A percentile compares a stretch with the other conserved stretches of the same genome.
Conservation (phyloP, 2,888 invertebrate species). For the Harmothoe impar region DNA sequence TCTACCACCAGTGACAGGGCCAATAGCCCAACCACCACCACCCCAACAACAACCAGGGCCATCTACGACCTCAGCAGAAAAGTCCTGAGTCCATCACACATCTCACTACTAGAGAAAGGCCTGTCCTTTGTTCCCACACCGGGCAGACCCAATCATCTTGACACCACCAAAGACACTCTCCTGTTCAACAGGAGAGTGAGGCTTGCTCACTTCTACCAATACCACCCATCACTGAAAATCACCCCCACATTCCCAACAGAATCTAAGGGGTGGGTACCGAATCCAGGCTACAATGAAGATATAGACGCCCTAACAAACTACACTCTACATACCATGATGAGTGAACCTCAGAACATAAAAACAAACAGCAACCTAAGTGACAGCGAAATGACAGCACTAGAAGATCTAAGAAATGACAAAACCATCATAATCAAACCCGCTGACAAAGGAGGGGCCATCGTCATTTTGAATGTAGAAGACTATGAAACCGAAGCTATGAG, state of each 20-base stretch:
- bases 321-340: neutral
- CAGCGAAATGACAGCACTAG: neutral
- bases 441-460: neutral
- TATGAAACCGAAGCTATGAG: neutral
- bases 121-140: constrained; percentile 1
- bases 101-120: neutral
- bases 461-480: neutral
- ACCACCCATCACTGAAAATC: neutral
- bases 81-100: neutral
- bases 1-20: no score
- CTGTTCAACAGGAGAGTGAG: neutral
- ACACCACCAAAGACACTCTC: neutral
- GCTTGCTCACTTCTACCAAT: neutral
- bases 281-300: neutral
- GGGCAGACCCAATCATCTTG: neutral
- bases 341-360: neutral
- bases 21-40: neutral
- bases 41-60: neutral
- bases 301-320: neutral
- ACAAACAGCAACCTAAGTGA: neutral
- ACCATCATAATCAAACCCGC: neutral
- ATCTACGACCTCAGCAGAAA: neutral
- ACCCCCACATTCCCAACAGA: neutral
- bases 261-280: neutral
- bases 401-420: neutral